A percentile compares a stretch with the other conserved stretches of the same genome.
These are phyloP conservation scores for Choreutis nemorana DNA, from an alignment of 2,888 invertebrate species.

Conservation along the genomic window DNA sequence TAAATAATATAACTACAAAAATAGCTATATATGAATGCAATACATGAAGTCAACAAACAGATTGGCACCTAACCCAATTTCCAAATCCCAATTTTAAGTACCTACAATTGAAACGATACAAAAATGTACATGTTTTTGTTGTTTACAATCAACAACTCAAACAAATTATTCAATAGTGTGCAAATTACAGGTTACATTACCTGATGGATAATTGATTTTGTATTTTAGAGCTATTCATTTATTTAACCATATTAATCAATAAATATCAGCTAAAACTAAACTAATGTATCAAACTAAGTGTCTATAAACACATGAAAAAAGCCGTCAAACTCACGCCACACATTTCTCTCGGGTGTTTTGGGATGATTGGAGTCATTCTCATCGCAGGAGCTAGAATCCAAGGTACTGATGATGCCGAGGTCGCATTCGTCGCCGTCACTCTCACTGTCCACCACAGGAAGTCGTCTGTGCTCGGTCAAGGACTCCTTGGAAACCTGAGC, in stretches of 20 bases:
- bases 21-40: no score
- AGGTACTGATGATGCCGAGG: slow-evolving; percentile 65
- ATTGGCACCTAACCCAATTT: no score
- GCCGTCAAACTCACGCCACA: slow-evolving; percentile 43
- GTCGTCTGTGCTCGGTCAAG: slow-evolving; percentile 41
- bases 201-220: not conserved
- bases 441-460: slow-evolving; percentile 53
- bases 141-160: not conserved
- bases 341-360: slow-evolving; percentile 37
- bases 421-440: slow-evolving; percentile 62
- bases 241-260: no score
- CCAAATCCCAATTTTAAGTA: no score
- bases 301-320: not conserved
- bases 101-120: no score
- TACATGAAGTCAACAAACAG: no score
- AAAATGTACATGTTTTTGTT: no score
- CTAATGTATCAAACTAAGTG: not conserved
- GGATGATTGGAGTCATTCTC: slow-evolving; percentile 40
- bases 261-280: not conserved
- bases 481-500: slow-evolving; percentile 33
- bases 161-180: not conserved
- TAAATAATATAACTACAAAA: no score
- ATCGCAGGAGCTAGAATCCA: slow-evolving; percentile 58
- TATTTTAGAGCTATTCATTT: no score
- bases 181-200: not conserved